Evolutionary conservation across 2,888 invertebrate genomes (phyloP).

Genomic region (Agapostemon virescens): DNA sequence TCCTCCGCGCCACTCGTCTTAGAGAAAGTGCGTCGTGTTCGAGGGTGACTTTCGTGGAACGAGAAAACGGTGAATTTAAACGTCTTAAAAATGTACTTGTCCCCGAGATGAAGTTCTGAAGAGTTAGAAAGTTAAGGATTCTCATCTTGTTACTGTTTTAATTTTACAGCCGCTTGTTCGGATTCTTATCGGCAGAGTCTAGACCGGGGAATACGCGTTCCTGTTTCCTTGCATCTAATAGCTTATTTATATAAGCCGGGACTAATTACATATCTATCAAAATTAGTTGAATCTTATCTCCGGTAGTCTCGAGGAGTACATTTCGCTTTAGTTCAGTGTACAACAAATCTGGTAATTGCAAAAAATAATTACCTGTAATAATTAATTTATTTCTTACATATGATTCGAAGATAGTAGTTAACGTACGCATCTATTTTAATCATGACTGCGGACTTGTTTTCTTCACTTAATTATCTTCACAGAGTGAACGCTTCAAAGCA

Average conservation of each 20-base stretch:
- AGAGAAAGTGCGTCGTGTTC: not conserved
- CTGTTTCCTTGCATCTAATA: not conserved
- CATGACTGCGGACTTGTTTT: too few species aligned
- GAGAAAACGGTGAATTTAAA: not conserved
- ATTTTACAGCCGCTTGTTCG: not conserved
- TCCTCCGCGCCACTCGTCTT: not conserved
- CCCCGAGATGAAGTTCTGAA: not conserved
- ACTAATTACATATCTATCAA: not conserved
- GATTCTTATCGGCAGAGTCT: not conserved
- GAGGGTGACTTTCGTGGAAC: conserved; percentile 11
- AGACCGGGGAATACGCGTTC: not conserved
- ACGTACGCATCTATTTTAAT: too few species aligned
- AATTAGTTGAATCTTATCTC: not conserved
- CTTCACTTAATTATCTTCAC: too few species aligned
- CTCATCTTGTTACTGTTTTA: conserved; percentile 4
- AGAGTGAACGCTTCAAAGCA: too few species aligned
- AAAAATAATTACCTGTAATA: too few species aligned
- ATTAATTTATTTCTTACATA: too few species aligned
- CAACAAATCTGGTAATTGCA: too few species aligned
- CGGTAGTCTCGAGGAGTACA: not conserved
- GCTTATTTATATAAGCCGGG: not conserved
- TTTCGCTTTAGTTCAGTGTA: not conserved
- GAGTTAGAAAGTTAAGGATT: not conserved
- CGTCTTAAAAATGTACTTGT: conserved; percentile 7
- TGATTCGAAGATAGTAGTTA: too few species aligned